Conservation (phyloP, 2,113 vertebrate species). For the Stomatorhinus ivindoensis region DNA sequence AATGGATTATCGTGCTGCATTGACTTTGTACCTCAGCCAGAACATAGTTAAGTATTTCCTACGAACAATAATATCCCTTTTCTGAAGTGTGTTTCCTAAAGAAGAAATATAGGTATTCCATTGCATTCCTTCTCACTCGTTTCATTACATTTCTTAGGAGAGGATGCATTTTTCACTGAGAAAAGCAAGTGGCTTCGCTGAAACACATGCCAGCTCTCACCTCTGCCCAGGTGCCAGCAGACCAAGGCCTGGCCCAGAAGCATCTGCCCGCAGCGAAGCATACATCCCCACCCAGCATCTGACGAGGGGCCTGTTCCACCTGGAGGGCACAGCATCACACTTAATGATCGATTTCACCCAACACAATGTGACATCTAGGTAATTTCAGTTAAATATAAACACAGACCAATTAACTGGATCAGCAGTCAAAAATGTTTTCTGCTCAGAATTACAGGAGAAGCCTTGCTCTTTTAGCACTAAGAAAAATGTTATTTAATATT, state of each 20-base stretch:
- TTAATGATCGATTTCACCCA: background rate
- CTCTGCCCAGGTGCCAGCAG: conserved; percentile 71
- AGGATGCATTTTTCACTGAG: background rate
- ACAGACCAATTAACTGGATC: background rate
- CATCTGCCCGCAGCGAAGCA: conserved; percentile 86
- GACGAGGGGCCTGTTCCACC: conserved; percentile 81
- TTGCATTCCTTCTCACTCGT: background rate
- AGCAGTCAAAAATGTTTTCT: background rate
- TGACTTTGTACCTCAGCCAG: background rate
- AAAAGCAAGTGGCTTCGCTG: background rate
- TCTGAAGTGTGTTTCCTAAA: background rate
- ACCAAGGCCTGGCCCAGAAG: conserved; percentile 79
- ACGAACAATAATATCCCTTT: background rate
- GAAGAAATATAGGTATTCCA: background rate
- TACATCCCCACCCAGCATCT: conserved; percentile 82
- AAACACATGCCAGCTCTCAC: conserved; percentile 42
- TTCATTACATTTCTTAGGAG: background rate
- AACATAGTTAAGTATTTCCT: background rate
- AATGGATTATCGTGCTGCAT: background rate
- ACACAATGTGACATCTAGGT: background rate
- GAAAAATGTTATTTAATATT: background rate
- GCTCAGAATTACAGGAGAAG: background rate
- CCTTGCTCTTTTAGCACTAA: background rate
- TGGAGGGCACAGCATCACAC: conserved; percentile 27
- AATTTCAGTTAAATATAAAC: background rate